Percentiles rank a stretch among this genome's conserved stretches.
Evolutionary conservation across 2,888 invertebrate species (phyloP).

Genomic region (Mythimna albipuncta): DNA sequence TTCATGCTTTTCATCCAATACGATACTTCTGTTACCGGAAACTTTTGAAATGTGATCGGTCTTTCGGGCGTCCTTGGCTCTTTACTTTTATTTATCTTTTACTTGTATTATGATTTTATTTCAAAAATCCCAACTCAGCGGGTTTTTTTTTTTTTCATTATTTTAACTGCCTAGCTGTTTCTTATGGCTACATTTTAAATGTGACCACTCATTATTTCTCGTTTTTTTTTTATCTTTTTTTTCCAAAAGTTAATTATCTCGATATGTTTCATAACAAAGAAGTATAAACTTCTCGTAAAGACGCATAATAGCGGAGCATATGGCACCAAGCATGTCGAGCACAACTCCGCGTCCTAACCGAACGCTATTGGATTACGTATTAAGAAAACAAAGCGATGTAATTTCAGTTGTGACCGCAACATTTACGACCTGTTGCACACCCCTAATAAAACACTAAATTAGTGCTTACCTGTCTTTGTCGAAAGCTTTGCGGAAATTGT

Average conservation of each 20-base stretch:
- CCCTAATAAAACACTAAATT: constrained; percentile 56
- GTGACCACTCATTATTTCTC: not conserved
- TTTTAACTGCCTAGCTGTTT: not conserved
- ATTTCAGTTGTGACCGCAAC: constrained; percentile 83
- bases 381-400: constrained; percentile 83
- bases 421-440: constrained; percentile 80
- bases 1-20: constrained; percentile 12
- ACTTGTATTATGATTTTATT: constrained; percentile 7
- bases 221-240: not conserved
- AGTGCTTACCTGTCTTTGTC: constrained; percentile 45
- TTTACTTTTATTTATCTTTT: constrained; percentile 4
- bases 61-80: not conserved
- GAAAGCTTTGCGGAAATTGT: constrained; percentile 34
- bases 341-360: constrained; percentile 56
- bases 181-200: not conserved
- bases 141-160: not conserved
- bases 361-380: constrained; percentile 80
- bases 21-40: constrained; percentile 14
- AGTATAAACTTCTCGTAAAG: not conserved
- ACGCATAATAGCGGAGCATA: not conserved
- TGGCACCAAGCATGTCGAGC: constrained; percentile 31
- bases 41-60: constrained; percentile 21
- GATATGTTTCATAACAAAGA: too few relatives aligned
- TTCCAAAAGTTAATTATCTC: not conserved
- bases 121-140: too few relatives aligned